These are phyloP conservation scores for Amblyornis subalaris DNA, from an alignment of 2,113 vertebrate species.

Conservation along the genomic window DNA sequence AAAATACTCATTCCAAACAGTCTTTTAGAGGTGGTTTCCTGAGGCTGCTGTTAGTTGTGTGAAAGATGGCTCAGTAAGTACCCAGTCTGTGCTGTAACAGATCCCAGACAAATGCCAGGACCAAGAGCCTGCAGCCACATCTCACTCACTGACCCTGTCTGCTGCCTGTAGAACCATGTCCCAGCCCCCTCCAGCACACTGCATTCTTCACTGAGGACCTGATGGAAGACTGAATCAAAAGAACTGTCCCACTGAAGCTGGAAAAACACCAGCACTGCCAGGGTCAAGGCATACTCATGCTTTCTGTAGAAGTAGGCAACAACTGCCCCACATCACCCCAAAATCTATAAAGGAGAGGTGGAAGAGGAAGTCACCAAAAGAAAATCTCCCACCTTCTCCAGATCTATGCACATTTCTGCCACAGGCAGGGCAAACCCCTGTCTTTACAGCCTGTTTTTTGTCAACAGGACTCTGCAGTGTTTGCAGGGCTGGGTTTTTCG, in stretches of 20 bases:
- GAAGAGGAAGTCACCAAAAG: neutral
- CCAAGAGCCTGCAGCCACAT: neutral
- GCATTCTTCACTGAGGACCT: slow-evolving; percentile 76
- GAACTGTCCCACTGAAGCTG: slow-evolving; percentile 86
- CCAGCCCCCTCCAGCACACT: too few species aligned
- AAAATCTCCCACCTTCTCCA: neutral
- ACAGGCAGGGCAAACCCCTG: neutral
- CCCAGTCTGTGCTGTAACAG: neutral
- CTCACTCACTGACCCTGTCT: accelerated
- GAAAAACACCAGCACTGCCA: slow-evolving; percentile 84
- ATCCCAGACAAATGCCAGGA: neutral
- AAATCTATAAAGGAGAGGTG: neutral
- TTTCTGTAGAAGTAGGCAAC: slow-evolving; percentile 78
- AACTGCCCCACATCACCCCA: neutral
- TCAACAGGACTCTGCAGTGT: neutral
- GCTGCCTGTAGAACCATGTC: neutral
- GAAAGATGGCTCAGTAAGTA: neutral
- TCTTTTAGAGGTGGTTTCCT: neutral
- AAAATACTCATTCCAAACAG: neutral
- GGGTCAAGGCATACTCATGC: slow-evolving; percentile 79
- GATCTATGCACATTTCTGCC: neutral
- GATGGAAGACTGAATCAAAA: slow-evolving; percentile 78
- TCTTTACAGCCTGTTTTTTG: neutral
- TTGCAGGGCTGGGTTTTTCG: neutral
- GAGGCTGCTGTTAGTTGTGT: neutral